Evolutionary conservation across 2,113 vertebrate genomes (phyloP), one percentile per base, ranked within the genome.

Genomic region (Embiotoca jacksoni): DNA sequence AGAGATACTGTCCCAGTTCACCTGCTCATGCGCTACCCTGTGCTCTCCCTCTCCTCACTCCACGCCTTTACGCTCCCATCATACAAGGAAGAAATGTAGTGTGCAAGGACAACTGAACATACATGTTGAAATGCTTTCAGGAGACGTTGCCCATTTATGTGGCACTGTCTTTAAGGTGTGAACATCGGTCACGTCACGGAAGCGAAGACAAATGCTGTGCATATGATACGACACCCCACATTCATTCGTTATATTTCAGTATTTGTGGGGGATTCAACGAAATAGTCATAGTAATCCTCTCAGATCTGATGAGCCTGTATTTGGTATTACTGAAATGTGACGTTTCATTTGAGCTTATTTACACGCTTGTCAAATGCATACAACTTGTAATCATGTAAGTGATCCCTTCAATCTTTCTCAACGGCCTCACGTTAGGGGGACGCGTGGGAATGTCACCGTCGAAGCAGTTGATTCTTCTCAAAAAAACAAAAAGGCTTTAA

Each of bases 11-110:
- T 85, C 87, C 89, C 72, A 72, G 23, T 63, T 77, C 77, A 78
- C 82, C 83, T 82, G 74, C 85, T 78, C 74, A 55, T 82, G 88
- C 53, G 60, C 76, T 80, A 80, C 81, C 83, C 88, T 89, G 83
- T 83, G 85, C 82, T 66, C 76, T 31, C n/a, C 16, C 68, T 35
- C 63, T 41, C 67, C 46, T 30, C 56, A 14, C 71, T 35, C 52
- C 39, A 6, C 35, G 39, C 57, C 39, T 49, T 52, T 37, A 49
- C 4, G 41, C 81, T 63, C 55, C 53, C 55, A 31, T 66, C 58
- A 57, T 66, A 13, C 61, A 46, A 78, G 23, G 59, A 57, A 32
- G 15, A 73, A 49, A 79, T 62, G 41, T 50, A 39, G 37, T 81
- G 76, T 86, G 79, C 84, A 73, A 88, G 62, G 47, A 81, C 50